These are phyloP conservation scores for Microplitis manilae DNA, from an alignment of 2,888 invertebrate species.

Conservation along the genomic window DNA sequence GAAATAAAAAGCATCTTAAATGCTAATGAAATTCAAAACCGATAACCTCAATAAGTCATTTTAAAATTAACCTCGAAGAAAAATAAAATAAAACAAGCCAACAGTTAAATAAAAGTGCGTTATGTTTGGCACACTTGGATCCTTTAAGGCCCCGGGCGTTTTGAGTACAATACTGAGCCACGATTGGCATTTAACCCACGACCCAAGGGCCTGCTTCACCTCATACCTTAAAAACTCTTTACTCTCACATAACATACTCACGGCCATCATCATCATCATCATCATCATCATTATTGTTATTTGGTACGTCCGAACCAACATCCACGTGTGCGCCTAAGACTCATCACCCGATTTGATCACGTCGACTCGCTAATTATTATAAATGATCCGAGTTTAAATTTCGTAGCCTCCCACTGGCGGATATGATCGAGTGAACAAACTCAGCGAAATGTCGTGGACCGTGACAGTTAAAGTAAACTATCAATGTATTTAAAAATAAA, in stretches of 20 bases:
- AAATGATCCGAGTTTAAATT: conserved; percentile 34
- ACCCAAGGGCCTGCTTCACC: conserved; percentile 47
- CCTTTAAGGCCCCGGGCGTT: conserved; percentile 53
- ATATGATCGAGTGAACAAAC: background rate
- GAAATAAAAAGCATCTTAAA: background rate
- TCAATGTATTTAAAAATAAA: background rate
- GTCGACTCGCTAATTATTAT: conserved; percentile 37
- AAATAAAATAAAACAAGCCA: conserved; percentile 9
- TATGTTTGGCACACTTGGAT: conserved; percentile 29
- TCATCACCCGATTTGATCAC: conserved; percentile 10
- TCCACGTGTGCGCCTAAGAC: background rate
- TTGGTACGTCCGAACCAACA: too few relatives aligned
- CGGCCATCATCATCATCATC: conserved; percentile 4
- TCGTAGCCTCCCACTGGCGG: background rate
- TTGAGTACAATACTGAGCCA: conserved; percentile 58
- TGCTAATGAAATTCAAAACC: background rate
- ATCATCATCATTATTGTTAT: background rate
- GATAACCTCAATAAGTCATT: conserved; percentile 3
- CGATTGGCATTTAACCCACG: conserved; percentile 63
- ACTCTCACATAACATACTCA: conserved; percentile 17
- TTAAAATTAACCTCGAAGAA: background rate
- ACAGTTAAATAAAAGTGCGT: conserved; percentile 11
- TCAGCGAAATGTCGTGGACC: conserved; percentile 4
- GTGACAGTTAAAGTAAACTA: conserved; percentile 3
- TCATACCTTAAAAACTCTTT: conserved; percentile 40